phyloP scores from a whole-genome alignment of 2,888 invertebrate species.

The Drosophila rubida region DNA sequence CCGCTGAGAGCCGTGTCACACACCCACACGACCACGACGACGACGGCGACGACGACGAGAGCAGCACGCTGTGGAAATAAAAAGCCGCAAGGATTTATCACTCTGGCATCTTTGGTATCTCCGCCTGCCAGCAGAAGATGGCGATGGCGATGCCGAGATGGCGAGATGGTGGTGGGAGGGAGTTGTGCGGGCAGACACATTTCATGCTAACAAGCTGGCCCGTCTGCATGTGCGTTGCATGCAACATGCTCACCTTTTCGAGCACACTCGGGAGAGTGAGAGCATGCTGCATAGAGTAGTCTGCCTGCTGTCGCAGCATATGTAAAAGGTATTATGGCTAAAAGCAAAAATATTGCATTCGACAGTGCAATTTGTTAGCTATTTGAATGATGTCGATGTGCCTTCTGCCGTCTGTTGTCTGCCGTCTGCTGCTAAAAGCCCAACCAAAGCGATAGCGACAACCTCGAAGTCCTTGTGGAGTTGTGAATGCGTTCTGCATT shows the following conservation, averaged over 20 bases:
- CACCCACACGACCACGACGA: slow-evolving; percentile 67
- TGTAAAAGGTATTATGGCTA: slow-evolving; percentile 80
- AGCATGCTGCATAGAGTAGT: too few species aligned
- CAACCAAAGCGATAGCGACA: slow-evolving; percentile 46
- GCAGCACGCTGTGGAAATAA: slow-evolving; percentile 65
- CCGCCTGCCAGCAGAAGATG: slow-evolving; percentile 7
- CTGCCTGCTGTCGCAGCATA: slow-evolving; percentile 71
- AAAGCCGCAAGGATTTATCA: slow-evolving; percentile 81
- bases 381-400: slow-evolving; percentile 75
- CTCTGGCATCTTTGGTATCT: slow-evolving; percentile 73
- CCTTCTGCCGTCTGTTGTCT: too few species aligned
- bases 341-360: slow-evolving; percentile 81
- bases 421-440: slow-evolving; percentile 39
- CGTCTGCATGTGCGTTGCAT: slow-evolving; percentile 36
- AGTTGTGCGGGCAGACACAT: slow-evolving; percentile 60
- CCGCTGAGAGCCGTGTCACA: slow-evolving; percentile 41
- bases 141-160: too few species aligned
- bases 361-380: slow-evolving; percentile 82
- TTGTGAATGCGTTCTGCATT: slow-evolving; percentile 48
- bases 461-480: neutral
- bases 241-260: slow-evolving; percentile 69
- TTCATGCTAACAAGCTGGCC: slow-evolving; percentile 76
- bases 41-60: too few species aligned
- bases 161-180: neutral
- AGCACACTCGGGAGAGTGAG: too few species aligned